Conservation (phyloP, 2,113 vertebrate species). For the Pseudolaguvia tuberculata region DNA sequence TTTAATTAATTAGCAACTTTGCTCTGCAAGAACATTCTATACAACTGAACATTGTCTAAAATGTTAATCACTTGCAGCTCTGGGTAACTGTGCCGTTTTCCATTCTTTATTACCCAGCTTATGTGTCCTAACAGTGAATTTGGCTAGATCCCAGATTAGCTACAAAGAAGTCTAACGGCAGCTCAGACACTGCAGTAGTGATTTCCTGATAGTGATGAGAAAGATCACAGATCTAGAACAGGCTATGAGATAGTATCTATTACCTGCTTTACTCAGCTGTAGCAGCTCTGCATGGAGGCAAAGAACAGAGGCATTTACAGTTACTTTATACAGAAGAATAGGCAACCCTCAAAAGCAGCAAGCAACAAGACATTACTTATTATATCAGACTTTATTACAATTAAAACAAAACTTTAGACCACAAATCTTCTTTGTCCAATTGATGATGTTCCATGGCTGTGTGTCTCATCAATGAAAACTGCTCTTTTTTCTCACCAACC, state of each 20-base stretch:
- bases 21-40: neutral
- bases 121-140: conserved; percentile 18
- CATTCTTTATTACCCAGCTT: conserved; percentile 6
- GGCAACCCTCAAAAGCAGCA: neutral
- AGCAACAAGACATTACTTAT: neutral
- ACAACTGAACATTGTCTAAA: neutral
- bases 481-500: too few relatives aligned
- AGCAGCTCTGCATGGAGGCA: neutral
- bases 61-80: neutral
- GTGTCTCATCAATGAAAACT: too few relatives aligned
- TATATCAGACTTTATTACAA: neutral
- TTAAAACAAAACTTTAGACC: too few relatives aligned
- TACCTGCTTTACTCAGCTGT: conserved; percentile 9
- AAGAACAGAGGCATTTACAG: conserved; percentile 12
- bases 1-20: too few relatives aligned
- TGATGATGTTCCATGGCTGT: too few relatives aligned
- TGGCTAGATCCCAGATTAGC: conserved; percentile 2
- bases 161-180: conserved; percentile 5
- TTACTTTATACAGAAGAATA: neutral
- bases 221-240: conserved; percentile 18
- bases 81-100: neutral
- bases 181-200: conserved; percentile 5
- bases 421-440: too few relatives aligned
- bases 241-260: conserved; percentile 17
- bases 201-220: conserved; percentile 15